Conservation (phyloP, 2,113 vertebrate genomes). For the Tinamus guttatus region DNA sequence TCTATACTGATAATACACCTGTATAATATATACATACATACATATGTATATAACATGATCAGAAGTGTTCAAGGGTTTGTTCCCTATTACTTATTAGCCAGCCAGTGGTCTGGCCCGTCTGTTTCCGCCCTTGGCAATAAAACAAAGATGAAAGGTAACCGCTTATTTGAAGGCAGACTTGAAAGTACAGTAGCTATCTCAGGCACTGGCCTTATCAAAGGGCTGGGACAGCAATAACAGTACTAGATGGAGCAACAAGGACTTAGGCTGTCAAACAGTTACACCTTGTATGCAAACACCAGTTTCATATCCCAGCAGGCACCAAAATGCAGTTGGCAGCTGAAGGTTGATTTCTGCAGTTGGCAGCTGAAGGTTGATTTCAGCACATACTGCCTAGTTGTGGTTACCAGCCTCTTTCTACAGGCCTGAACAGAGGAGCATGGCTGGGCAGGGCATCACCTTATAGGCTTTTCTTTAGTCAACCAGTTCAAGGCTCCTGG, state of each 20-base stretch:
- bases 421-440: neutral
- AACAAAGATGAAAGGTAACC: slow-evolving; percentile 90
- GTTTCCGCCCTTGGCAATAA: slow-evolving; percentile 89
- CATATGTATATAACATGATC: slow-evolving; percentile 48
- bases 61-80: slow-evolving; percentile 50
- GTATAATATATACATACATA: slow-evolving; percentile 44
- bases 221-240: slow-evolving; percentile 78
- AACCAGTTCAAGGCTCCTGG: neutral
- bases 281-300: slow-evolving; percentile 55
- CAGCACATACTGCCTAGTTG: neutral
- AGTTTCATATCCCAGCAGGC: neutral
- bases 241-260: slow-evolving; percentile 88
- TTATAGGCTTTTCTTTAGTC: neutral
- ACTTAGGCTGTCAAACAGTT: slow-evolving; percentile 72
- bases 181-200: slow-evolving; percentile 90
- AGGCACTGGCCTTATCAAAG: slow-evolving; percentile 89
- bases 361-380: neutral
- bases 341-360: neutral
- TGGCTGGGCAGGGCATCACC: neutral
- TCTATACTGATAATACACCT: neutral
- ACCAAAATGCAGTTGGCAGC: neutral
- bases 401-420: neutral
- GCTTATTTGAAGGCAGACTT: slow-evolving; percentile 88
- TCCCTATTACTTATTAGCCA: slow-evolving; percentile 92
- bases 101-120: slow-evolving; percentile 72